Percentiles rank a stretch among this genome's conserved stretches.
These are phyloP conservation scores for Drosophila picticornis DNA, from an alignment of 2,888 invertebrate species.

Conservation along the genomic window DNA sequence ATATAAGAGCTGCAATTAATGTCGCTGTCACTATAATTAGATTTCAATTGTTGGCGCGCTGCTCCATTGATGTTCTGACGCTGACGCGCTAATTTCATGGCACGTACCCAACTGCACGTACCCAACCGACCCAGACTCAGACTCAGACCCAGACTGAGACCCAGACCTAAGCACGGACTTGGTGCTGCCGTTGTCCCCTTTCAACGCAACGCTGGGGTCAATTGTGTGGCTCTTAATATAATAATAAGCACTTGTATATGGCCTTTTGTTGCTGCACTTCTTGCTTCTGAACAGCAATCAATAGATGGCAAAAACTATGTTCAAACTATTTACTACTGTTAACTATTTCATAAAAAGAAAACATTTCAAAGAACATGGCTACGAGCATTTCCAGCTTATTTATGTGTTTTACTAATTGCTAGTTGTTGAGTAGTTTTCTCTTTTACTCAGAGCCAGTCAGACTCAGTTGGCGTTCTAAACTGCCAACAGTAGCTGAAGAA, in stretches of 20 bases:
- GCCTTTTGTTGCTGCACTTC: slow-evolving; percentile 49
- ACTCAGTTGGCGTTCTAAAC: slow-evolving; percentile 11
- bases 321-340: slow-evolving; percentile 45
- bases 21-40: slow-evolving; percentile 56
- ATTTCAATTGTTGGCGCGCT: slow-evolving; percentile 59
- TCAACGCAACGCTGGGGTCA: slow-evolving; percentile 57
- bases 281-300: slow-evolving; percentile 39
- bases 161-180: not conserved
- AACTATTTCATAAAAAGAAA: slow-evolving; percentile 31
- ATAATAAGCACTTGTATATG: slow-evolving; percentile 71
- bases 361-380: slow-evolving; percentile 33
- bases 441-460: slow-evolving; percentile 2
- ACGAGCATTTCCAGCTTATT: slow-evolving; percentile 39
- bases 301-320: slow-evolving; percentile 42
- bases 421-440: slow-evolving; percentile 24
- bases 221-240: slow-evolving; percentile 70
- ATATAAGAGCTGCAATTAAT: slow-evolving; percentile 56
- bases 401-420: slow-evolving; percentile 66
- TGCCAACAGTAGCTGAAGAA: slow-evolving; percentile 50
- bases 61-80: slow-evolving; percentile 64
- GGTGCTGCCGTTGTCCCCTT: slow-evolving; percentile 17
- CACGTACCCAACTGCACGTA: slow-evolving; percentile 53
- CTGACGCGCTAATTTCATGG: slow-evolving; percentile 70
- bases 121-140: slow-evolving; percentile 17
- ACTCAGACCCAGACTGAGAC: slow-evolving; percentile 7